Evolutionary conservation across 2,888 invertebrate species (phyloP), one percentile per base, ranked within the genome.

Genomic region (Timema cristinae): DNA sequence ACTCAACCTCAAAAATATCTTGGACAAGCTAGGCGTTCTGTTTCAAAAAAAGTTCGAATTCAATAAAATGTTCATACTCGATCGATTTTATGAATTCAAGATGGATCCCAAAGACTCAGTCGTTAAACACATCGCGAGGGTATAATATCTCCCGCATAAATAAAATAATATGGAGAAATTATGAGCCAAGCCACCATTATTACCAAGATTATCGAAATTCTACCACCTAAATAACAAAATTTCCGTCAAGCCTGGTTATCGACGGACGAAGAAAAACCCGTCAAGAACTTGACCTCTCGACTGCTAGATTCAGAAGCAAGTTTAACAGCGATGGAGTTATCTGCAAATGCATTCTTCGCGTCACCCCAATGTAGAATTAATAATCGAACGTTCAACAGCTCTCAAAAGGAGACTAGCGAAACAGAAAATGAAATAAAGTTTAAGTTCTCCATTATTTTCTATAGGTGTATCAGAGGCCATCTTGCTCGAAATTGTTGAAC

Each of bases 191-290:
- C 47, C 7, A 32, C 63, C 32, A 5, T 32, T 63, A 32, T 63
- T 11, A 32, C 32, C 1, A 63, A 63, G 7, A 63, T 7, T 11
- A 9, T 47, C 10, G 48, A 4, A 11, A 15, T 7, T 9, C 48
- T 63, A 63, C 47, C 32, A 11, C 11, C 32, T 5, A 63, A 63
- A 32, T 59, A 59, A 0, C 10, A 7, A 13, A 63, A 8, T 63
- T 63, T 63, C 13, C 63, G 6, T 59, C 59, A 59, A 15, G 59
- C 59, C 10, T n/a, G n/a, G 59, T 59, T 59, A 32, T 59, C 59
- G 9, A 59, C 15, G 10, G 59, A 47, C 5, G 6, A 63, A 32
- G 13, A 48, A 11, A 63, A 0, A 32, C 16, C 0, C 63, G 0
- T 1, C 48, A 0, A 10, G 48, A 63, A 32, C 63, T 8, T n/a